Evolutionary conservation across 2,113 vertebrate species (phyloP), one percentile per base, ranked within the genome.

Genomic region (Pycnonotus jocosus): DNA sequence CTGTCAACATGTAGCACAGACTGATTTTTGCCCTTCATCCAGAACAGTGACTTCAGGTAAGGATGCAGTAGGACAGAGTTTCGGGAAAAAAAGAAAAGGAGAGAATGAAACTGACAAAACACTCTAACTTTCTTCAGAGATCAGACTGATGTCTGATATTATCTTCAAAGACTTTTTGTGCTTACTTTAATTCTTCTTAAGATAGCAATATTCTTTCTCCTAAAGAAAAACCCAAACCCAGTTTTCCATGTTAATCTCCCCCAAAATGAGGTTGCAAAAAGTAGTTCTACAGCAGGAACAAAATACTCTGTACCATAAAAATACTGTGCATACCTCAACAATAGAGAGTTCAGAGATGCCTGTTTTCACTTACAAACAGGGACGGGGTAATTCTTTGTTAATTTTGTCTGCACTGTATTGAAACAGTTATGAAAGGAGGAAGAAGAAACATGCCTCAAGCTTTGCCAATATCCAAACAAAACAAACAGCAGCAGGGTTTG

Each of bases 401-500:
- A 95, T 94, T 94, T 89, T 92, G 74, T 86, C 90, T 90, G 50
- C 9, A 27, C 51, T 97, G 90, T 71, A 86, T 56, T 95, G 94
- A 94, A 96, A 91, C 58, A 62, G 70, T 91, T 95, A 90, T 38
- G 71, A 92, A 88, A 70, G 42, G 9, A 91, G 64, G 85, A 92
- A 82, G 70, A 90, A 91, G 85, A 94, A 86, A 11, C 60, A 80
- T 58, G 68, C 62, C 73, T 95, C 58, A 1, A 88, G 48, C 71
- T 80, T 86, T 91, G 94, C 93, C 95, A 95, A 90, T 68, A 93
- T 86, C 90, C 76, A 94, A 96, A 94, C 90, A 94, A 95, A 96
- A 96, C 93, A 95, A 96, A 95, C 95, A 96, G 95, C 95, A 96
- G 93, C 90, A 78, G 87, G 64, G 85, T 90, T 97, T 96, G 92